Evolutionary conservation across 2,113 vertebrate genomes (phyloP).

Genomic region (Callipepla squamata): DNA sequence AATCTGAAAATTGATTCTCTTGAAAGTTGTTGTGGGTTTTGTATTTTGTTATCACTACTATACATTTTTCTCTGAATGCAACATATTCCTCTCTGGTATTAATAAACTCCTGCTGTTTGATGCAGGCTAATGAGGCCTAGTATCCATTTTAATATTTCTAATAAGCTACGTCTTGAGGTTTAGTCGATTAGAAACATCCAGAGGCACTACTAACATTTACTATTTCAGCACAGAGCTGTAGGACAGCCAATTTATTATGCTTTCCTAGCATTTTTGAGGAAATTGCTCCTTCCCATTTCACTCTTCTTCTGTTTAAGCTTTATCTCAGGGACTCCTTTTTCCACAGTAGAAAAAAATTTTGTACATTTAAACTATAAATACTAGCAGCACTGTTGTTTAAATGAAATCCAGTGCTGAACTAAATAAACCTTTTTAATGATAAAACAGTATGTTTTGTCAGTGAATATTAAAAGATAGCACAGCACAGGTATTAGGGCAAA

Average conservation of each 20-base stretch:
- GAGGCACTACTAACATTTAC: not conserved
- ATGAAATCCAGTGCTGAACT: not conserved
- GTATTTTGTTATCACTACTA: not conserved
- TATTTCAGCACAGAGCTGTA: not conserved
- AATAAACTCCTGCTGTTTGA: not conserved
- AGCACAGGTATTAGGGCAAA: not conserved
- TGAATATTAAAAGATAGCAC: not conserved
- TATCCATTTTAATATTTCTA: not conserved
- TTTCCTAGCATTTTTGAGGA: not conserved
- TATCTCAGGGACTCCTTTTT: not conserved
- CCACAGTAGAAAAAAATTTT: not conserved
- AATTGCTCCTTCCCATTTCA: not conserved
- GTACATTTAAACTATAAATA: not conserved
- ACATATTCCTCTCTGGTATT: not conserved
- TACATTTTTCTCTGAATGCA: not conserved
- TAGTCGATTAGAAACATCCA: slow-evolving; percentile 20
- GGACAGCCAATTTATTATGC: fast-evolving
- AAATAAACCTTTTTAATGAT: not conserved
- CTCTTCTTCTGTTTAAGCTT: not conserved
- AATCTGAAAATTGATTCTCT: not conserved
- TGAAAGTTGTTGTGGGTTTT: not conserved
- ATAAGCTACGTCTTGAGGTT: not conserved
- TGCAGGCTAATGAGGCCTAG: not conserved
- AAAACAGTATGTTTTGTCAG: not conserved
- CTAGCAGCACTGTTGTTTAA: not conserved